These are phyloP conservation scores for Deroplatys truncata DNA, from an alignment of 2,888 invertebrate species.

Conservation along the genomic window DNA sequence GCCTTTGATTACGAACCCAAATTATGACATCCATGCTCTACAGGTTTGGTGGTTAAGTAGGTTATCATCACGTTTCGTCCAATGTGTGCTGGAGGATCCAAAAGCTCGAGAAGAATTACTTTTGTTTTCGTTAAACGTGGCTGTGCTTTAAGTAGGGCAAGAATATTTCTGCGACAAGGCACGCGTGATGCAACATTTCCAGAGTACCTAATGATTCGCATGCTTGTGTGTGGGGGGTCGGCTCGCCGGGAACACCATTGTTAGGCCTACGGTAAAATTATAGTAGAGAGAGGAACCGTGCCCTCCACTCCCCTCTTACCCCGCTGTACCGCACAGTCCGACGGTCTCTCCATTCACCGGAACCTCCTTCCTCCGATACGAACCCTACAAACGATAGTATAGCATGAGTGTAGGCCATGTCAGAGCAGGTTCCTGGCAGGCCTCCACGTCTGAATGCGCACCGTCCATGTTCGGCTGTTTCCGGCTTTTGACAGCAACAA, in stretches of 20 bases:
- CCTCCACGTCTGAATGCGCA: too few species aligned
- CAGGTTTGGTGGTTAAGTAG: too few species aligned
- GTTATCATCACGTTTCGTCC: too few species aligned
- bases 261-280: slow-evolving; percentile 13
- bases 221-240: neutral
- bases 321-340: neutral
- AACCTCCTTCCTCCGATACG: slow-evolving; percentile 8
- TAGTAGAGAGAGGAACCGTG: neutral
- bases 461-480: too few species aligned
- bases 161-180: neutral
- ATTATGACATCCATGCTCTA: too few species aligned
- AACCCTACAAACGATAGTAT: neutral
- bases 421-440: too few species aligned
- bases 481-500: too few species aligned
- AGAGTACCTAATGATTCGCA: neutral
- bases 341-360: slow-evolving; percentile 10
- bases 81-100: too few species aligned
- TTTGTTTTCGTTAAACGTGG: too few species aligned
- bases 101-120: too few species aligned
- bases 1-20: too few species aligned
- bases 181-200: neutral
- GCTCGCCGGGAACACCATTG: neutral
- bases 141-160: neutral
- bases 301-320: neutral
- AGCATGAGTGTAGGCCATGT: too few species aligned